Evolutionary conservation across 2,113 vertebrate genomes (phyloP), one percentile per base, ranked within the genome.

Genomic region (Dryoscopus gambensis): DNA sequence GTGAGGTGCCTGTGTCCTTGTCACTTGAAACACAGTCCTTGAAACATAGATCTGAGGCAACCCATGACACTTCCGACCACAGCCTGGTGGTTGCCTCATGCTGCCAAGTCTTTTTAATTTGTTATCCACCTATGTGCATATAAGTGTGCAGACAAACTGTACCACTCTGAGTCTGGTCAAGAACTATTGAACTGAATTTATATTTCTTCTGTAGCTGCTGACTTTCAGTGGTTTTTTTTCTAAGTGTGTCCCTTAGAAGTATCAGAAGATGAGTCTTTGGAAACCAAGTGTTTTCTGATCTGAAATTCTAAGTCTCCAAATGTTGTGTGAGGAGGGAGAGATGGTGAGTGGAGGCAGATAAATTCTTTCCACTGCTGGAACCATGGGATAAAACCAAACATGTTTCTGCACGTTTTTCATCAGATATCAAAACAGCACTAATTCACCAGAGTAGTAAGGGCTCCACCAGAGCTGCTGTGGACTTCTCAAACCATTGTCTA

Each of bases 1-100:
- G 18, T 0, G 0, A 76, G n/a, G 5, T 25, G 8, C 8, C 24
- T 70, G 3, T 5, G 5, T 85, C 56, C n/a, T 30, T 44, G n/a
- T 52, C 50, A 24, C 47, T 23, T 31, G 28, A 60, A 86, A 57
- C 13, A 63, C 17, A 55, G 42, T 19, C 40, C 30, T 37, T 35
- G 40, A 47, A 81, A 59, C 5, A 35, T 3, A 71, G 67, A 42
- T 18, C 39, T 65, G 52, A 81, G 57, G 56, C 42, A 88, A 59
- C 3, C 6, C 6, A 3, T 40, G 25, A 42, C 37, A 33, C n/a
- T 49, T 42, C 57, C 69, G 50, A 35, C 27, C 56, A 49, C 13
- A 55, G 8, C 11, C 22, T 60, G 30, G 12, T n/a, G 22, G 18
- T 11, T 44, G 40, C 11, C 39, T 69, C 35, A 25, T 7, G 4